Conservation (phyloP, 2,888 invertebrate species). For the Noctua comes region DNA sequence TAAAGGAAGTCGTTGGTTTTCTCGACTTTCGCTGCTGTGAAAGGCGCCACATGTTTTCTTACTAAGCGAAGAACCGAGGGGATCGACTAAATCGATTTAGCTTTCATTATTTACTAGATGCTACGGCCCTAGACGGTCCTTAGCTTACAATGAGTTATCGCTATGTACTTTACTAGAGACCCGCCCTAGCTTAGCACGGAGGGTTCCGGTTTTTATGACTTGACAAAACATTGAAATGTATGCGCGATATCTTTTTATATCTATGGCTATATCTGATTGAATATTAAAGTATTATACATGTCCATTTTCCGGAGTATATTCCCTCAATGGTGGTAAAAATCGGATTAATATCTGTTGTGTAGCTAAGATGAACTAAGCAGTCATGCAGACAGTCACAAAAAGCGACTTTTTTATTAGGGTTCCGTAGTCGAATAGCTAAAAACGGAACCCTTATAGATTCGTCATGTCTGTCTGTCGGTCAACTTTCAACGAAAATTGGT, state of each 20-base stretch:
- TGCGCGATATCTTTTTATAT: background rate
- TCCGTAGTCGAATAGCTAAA: too few relatives aligned
- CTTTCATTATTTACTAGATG: constrained; percentile 2
- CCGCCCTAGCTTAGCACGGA: background rate
- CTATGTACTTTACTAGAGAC: background rate
- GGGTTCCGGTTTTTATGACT: background rate
- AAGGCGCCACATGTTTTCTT: background rate
- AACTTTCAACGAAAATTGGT: too few relatives aligned
- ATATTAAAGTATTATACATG: too few relatives aligned
- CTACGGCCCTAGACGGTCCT: background rate
- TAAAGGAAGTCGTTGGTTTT: background rate
- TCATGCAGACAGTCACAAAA: background rate
- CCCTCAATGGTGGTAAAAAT: background rate
- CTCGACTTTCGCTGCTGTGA: background rate
- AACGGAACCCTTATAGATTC: too few relatives aligned
- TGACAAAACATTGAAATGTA: background rate
- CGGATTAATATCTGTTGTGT: background rate
- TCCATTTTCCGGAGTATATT: background rate
- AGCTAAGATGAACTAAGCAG: background rate
- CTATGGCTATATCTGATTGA: background rate
- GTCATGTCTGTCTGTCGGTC: too few relatives aligned
- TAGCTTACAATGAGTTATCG: background rate
- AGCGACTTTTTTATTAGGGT: background rate
- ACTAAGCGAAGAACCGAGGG: background rate
- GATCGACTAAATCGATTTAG: constrained; percentile 10